Evolutionary conservation across 2,113 vertebrate genomes (phyloP).

Genomic region (Cyphomyrus plagiostoma): DNA sequence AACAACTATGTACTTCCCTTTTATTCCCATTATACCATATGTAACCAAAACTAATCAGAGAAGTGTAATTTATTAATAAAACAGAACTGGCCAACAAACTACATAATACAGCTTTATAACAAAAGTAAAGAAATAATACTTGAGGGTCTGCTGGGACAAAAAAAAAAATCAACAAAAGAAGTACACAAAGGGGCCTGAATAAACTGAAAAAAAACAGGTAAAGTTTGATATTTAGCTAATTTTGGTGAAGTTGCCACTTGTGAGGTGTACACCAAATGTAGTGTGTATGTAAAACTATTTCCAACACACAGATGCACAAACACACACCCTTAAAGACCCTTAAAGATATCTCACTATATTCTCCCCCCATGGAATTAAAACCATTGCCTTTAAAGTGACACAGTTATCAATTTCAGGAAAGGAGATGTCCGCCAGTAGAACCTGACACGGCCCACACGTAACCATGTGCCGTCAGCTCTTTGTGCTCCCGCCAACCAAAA

Average conservation of each 20-base stretch:
- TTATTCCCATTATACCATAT: not conserved
- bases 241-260: not conserved
- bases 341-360: not conserved
- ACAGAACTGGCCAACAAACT: not conserved
- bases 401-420: conserved; percentile 3
- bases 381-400: not conserved
- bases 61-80: not conserved
- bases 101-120: not conserved
- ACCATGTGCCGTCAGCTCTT: not conserved
- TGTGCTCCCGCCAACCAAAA: conserved; percentile 2
- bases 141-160: not conserved
- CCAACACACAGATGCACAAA: not conserved
- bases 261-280: not conserved
- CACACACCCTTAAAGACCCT: not conserved
- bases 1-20: not conserved
- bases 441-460: not conserved
- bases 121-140: not conserved
- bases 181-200: not conserved
- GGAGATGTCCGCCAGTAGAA: not conserved
- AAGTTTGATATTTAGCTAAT: not conserved
- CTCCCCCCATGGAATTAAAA: not conserved
- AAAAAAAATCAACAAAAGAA: not conserved
- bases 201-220: not conserved
- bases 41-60: not conserved
- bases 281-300: not conserved